These are phyloP conservation scores for Regulus satrapa DNA, from an alignment of 2,113 vertebrate genomes.

Conservation along the genomic window DNA sequence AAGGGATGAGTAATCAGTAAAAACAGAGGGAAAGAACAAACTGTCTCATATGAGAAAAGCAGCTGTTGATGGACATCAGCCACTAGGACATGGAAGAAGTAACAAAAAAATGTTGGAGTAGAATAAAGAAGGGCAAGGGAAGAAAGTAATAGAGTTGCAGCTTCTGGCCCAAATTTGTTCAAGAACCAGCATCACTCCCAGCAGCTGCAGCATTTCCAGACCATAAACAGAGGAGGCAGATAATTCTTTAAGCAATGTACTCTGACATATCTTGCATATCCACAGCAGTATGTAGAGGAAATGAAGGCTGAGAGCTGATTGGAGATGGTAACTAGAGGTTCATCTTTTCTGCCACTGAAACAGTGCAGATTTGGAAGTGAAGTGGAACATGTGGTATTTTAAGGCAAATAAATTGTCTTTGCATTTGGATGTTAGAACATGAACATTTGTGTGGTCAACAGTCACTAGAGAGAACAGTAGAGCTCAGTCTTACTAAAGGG, in stretches of 20 bases:
- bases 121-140: not conserved
- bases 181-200: not conserved
- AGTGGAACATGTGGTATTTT: not conserved
- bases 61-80: not conserved
- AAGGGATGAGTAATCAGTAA: conserved; percentile 10
- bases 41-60: not conserved
- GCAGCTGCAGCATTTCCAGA: not conserved
- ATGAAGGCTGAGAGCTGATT: not conserved
- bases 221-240: not conserved
- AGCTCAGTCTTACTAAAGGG: not conserved
- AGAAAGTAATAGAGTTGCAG: not conserved
- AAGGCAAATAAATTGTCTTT: not conserved
- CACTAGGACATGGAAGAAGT: not conserved
- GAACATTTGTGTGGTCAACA: not conserved
- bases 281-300: not conserved
- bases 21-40: conserved; percentile 9
- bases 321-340: not conserved
- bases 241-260: not conserved
- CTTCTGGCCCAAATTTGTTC: not conserved
- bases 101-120: not conserved
- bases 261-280: not conserved
- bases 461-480: not conserved
- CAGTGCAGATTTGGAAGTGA: not conserved
- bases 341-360: not conserved
- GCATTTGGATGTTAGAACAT: not conserved